These are phyloP conservation scores for Herpailurus yagouaroundi DNA, from an alignment of 2,113 vertebrate species.

Conservation along the genomic window DNA sequence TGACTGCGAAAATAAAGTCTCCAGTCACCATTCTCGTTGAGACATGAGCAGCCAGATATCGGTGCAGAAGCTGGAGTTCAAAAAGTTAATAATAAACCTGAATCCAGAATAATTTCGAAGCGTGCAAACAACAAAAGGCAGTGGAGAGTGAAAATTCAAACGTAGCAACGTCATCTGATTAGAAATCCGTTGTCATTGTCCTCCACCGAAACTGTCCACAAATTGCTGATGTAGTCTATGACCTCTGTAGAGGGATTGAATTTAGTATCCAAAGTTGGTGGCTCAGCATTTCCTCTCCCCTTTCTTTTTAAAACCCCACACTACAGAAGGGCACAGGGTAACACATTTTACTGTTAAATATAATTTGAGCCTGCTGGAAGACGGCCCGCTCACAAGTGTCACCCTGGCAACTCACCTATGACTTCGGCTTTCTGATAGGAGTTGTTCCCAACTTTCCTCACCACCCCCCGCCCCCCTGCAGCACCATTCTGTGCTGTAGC, in stretches of 20 bases:
- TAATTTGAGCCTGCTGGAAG: constrained; percentile 82
- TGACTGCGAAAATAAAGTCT: constrained; percentile 55
- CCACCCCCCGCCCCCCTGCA: neutral
- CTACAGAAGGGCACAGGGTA: constrained; percentile 40
- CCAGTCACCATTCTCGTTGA: constrained; percentile 45
- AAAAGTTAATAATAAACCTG: constrained; percentile 65
- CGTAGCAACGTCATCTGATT: constrained; percentile 73
- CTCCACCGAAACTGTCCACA: constrained; percentile 25
- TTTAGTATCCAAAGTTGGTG: constrained; percentile 59
- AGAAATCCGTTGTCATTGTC: constrained; percentile 50
- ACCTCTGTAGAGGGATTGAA: constrained; percentile 73
- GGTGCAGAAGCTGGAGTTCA: constrained; percentile 12
- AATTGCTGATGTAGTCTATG: constrained; percentile 82
- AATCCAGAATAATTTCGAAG: constrained; percentile 68
- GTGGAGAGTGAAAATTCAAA: constrained; percentile 69
- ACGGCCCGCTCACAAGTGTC: constrained; percentile 82
- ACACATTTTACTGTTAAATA: constrained; percentile 51
- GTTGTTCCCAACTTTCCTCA: neutral
- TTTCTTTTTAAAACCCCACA: constrained; percentile 80
- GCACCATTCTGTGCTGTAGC: neutral
- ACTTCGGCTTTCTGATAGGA: neutral
- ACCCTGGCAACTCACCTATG: constrained; percentile 77
- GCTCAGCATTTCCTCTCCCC: constrained; percentile 82
- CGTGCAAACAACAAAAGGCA: constrained; percentile 58
- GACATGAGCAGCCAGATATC: constrained; percentile 47